phyloP scores from a whole-genome alignment of 2,113 vertebrate genomes.

The Grantiella picta region DNA sequence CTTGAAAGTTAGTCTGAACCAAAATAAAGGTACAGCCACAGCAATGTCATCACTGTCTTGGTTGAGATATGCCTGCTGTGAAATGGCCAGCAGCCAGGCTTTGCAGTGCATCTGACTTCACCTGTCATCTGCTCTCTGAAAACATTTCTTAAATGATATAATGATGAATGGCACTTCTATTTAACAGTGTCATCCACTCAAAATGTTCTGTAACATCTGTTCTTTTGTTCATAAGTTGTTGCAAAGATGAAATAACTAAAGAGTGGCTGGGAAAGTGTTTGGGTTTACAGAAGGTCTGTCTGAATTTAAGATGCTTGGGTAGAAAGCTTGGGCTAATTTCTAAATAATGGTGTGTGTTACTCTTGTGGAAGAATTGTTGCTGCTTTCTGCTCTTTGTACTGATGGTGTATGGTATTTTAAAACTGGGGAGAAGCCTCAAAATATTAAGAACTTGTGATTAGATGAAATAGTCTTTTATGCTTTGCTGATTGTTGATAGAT shows the following conservation, averaged over 20 bases:
- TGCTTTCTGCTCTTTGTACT: not conserved
- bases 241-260: not conserved
- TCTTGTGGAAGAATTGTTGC: not conserved
- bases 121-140: slow-evolving; percentile 19
- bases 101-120: not conserved
- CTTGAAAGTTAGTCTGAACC: not conserved
- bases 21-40: not conserved
- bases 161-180: not conserved
- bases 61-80: not conserved
- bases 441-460: not conserved
- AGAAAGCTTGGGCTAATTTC: not conserved
- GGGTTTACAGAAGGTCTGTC: not conserved
- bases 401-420: not conserved
- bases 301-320: not conserved
- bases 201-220: not conserved
- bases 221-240: not conserved
- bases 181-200: not conserved
- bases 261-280: not conserved
- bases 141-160: not conserved
- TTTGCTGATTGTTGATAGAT: not conserved
- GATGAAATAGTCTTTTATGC: not conserved
- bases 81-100: not conserved
- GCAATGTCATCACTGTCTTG: not conserved
- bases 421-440: not conserved
- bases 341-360: not conserved